Evolutionary conservation across 2,888 invertebrate species (phyloP).

Genomic region (Cryptosula pallasiana): DNA sequence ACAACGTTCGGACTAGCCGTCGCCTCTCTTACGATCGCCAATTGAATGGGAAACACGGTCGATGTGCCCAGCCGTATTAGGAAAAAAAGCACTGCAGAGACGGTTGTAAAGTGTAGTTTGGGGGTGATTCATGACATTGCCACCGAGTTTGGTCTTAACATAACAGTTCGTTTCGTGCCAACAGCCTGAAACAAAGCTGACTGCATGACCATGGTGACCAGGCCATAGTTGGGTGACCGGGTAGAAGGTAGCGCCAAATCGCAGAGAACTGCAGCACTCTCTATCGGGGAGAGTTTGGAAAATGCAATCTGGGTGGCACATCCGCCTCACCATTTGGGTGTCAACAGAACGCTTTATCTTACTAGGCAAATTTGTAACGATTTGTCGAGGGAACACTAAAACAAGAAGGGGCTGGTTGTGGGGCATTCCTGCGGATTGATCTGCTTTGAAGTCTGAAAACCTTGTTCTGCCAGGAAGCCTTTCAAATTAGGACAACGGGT

Average conservation of each 20-base stretch:
- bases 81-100: not conserved
- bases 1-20: not conserved
- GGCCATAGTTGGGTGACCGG: not conserved
- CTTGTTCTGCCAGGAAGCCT: not conserved
- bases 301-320: not conserved
- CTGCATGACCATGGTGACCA: not conserved
- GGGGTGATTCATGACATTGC: too few species aligned
- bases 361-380: not conserved
- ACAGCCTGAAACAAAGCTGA: not conserved
- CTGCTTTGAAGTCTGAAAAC: not conserved
- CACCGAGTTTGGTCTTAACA: not conserved
- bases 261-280: not conserved
- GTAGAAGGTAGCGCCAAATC: not conserved
- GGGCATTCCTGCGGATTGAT: not conserved
- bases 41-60: not conserved
- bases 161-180: not conserved
- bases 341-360: not conserved
- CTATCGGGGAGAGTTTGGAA: not conserved
- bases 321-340: not conserved
- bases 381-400: constrained; percentile 20
- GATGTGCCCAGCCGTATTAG: not conserved
- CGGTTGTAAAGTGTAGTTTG: not conserved
- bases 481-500: not conserved
- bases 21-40: not conserved
- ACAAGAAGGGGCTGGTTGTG: not conserved